phyloP scores from a whole-genome alignment of 2,113 vertebrate species.

The Arizona elegans region DNA sequence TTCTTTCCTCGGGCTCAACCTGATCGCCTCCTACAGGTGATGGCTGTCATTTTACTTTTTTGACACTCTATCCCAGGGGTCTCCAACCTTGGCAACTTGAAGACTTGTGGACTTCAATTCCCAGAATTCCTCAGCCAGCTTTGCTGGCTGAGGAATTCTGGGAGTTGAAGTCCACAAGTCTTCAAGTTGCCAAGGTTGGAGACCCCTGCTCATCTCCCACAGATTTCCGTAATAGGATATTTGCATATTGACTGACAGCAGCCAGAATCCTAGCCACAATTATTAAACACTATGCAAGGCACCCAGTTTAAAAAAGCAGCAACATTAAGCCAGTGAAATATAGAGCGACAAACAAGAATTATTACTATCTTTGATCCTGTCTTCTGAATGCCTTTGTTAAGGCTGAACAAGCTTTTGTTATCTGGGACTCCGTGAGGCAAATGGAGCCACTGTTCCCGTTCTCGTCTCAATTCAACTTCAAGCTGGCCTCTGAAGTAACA shows the following conservation, averaged over 20 bases:
- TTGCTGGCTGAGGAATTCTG: too few relatives aligned
- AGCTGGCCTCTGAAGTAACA: slow-evolving; percentile 71
- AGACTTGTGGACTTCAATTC: too few relatives aligned
- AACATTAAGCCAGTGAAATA: background rate
- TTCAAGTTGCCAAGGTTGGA: too few relatives aligned
- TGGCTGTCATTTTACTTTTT: background rate
- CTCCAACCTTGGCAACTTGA: too few relatives aligned
- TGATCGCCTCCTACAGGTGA: too few relatives aligned
- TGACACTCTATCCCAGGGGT: background rate
- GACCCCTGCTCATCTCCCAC: too few relatives aligned
- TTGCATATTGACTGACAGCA: background rate
- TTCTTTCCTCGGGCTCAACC: too few relatives aligned
- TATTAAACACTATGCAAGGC: background rate
- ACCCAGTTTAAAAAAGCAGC: rapidly evolving
- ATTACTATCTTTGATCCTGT: slow-evolving; percentile 69
- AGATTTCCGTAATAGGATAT: background rate
- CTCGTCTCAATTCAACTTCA: slow-evolving; percentile 81
- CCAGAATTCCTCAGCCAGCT: too few relatives aligned
- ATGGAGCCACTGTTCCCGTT: slow-evolving; percentile 70
- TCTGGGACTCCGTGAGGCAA: slow-evolving; percentile 41
- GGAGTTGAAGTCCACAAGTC: too few relatives aligned
- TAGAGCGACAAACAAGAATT: background rate
- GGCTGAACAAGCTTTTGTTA: slow-evolving; percentile 50
- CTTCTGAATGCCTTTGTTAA: slow-evolving; percentile 54
- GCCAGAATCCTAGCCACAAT: too few relatives aligned